Evolutionary conservation across 2,888 invertebrate genomes (phyloP).

Genomic region (Griposia aprilina): DNA sequence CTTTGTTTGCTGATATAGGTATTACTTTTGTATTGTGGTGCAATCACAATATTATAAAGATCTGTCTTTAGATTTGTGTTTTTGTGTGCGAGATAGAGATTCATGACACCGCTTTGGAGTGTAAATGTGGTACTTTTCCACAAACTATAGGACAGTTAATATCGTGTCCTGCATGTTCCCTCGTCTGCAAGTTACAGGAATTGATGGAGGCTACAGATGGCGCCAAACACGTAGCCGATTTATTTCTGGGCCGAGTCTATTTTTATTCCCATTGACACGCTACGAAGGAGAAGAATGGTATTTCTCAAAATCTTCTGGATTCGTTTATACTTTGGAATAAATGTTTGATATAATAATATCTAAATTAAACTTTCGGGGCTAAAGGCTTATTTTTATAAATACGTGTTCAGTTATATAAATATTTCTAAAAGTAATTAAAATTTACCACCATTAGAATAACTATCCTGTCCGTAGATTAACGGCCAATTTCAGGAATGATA

Average conservation of each 20-base stretch:
- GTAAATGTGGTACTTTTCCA: not conserved
- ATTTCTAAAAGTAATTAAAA: constrained; percentile 31
- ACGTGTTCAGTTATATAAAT: not conserved
- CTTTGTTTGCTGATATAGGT: not conserved
- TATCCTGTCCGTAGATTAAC: constrained; percentile 41
- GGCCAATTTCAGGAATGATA: constrained; percentile 56
- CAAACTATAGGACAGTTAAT: not conserved
- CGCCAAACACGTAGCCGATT: not conserved
- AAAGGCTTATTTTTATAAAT: not conserved
- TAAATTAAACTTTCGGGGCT: not conserved
- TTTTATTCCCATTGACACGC: not conserved
- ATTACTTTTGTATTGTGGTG: not conserved
- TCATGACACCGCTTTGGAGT: not conserved
- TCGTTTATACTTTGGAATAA: not conserved
- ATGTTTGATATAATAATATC: not conserved
- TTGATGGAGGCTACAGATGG: not conserved
- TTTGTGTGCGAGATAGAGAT: not conserved
- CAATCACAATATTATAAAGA: not conserved
- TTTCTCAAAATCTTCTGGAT: too few relatives aligned
- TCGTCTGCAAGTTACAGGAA: not conserved
- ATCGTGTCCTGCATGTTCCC: not conserved
- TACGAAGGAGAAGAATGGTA: too few relatives aligned
- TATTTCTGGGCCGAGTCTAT: not conserved
- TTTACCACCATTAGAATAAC: constrained; percentile 46
- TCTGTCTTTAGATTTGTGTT: too few relatives aligned